Conservation (phyloP, 2,888 invertebrate species). For the Cheilosia soror region DNA sequence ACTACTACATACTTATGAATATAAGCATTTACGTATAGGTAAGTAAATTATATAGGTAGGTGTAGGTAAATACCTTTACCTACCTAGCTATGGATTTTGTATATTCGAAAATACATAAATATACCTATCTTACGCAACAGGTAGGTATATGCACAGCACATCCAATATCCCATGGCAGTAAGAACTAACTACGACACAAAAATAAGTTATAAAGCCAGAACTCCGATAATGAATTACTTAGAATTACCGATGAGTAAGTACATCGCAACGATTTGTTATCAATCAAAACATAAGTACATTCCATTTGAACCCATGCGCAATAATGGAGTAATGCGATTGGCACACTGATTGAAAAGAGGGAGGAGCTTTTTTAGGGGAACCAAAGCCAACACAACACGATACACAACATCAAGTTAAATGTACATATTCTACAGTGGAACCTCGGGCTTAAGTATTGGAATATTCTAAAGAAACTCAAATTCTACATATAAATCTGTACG, state of each 20-base stretch:
- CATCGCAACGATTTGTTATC: slow-evolving; percentile 64
- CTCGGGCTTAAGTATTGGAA: slow-evolving; percentile 36
- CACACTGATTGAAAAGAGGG: slow-evolving; percentile 54
- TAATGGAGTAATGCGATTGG: slow-evolving; percentile 61
- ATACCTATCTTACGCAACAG: too few relatives aligned
- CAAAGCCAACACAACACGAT: neutral
- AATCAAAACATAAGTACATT: slow-evolving; percentile 47
- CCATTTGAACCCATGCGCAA: slow-evolving; percentile 68
- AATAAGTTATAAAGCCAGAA: slow-evolving; percentile 12
- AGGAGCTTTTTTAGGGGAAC: slow-evolving; percentile 63
- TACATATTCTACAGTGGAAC: slow-evolving; percentile 17
- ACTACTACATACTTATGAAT: too few relatives aligned
- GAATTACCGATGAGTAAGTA: slow-evolving; percentile 22
- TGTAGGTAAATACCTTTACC: too few relatives aligned
- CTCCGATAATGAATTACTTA: slow-evolving; percentile 6
- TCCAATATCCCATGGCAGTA: too few relatives aligned
- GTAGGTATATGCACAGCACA: too few relatives aligned
- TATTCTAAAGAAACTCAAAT: slow-evolving; percentile 35
- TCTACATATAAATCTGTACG: slow-evolving; percentile 38
- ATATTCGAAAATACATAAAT: too few relatives aligned
- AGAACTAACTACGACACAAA: neutral
- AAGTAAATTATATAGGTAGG: too few relatives aligned
- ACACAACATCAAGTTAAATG: too few relatives aligned
- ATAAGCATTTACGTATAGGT: too few relatives aligned
- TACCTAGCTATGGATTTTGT: too few relatives aligned